Conservation (phyloP, 2,113 vertebrate species). For the Perccottus glenii region DNA sequence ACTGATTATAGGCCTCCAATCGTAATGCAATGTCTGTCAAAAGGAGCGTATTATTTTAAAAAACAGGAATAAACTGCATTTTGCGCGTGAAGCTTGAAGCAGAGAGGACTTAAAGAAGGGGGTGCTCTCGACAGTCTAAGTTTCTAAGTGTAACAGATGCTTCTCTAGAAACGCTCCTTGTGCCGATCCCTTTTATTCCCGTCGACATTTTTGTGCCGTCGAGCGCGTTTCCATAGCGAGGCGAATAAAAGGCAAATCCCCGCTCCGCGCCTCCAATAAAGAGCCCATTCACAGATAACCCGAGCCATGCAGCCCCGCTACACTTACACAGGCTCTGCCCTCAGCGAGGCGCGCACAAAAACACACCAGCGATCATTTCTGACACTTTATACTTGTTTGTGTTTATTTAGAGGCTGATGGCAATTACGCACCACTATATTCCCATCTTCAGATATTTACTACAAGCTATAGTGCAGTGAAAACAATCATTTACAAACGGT, state of each 20-base stretch:
- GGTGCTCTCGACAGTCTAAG: slow-evolving; percentile 94
- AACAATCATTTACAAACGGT: not conserved
- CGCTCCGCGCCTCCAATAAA: slow-evolving; percentile 94
- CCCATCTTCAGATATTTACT: not conserved
- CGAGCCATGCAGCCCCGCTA: slow-evolving; percentile 81
- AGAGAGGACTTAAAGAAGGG: slow-evolving; percentile 50
- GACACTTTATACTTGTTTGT: slow-evolving; percentile 36
- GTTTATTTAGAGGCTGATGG: slow-evolving; percentile 36
- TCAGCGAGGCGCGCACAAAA: slow-evolving; percentile 62
- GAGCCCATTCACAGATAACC: slow-evolving; percentile 92
- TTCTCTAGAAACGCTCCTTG: slow-evolving; percentile 93
- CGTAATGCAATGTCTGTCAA: accelerated
- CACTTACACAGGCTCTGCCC: slow-evolving; percentile 83
- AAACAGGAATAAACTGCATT: slow-evolving; percentile 41
- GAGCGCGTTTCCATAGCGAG: slow-evolving; percentile 99
- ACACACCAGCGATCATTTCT: slow-evolving; percentile 57
- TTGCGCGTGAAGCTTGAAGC: slow-evolving; percentile 26
- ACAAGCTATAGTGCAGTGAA: not conserved
- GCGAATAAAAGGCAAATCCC: slow-evolving; percentile 98
- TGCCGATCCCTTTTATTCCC: slow-evolving; percentile 93
- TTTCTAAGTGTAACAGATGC: slow-evolving; percentile 99
- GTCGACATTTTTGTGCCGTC: slow-evolving; percentile 93
- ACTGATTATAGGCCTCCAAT: too few relatives aligned
- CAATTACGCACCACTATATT: slow-evolving; percentile 10
- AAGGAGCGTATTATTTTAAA: not conserved